Evolutionary conservation across 2,797 vertebrate genomes (phyloP).

Genomic region (Molothrus aeneus): DNA sequence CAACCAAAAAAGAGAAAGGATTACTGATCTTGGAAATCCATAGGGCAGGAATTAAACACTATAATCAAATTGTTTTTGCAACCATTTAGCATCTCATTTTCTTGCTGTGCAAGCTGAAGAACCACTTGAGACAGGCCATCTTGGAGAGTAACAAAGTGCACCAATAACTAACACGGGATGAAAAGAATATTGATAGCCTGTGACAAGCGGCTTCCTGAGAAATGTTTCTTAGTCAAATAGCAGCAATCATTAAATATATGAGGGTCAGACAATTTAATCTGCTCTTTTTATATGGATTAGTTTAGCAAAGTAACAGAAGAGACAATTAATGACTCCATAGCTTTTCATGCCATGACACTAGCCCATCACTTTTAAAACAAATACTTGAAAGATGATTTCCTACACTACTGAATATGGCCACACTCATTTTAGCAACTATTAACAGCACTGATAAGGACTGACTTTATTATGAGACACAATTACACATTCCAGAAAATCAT

Average conservation of each 20-base stretch:
- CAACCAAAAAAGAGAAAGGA: constrained; percentile 67
- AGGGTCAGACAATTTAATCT: constrained; percentile 91
- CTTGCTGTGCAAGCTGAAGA: constrained; percentile 70
- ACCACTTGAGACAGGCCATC: constrained; percentile 80
- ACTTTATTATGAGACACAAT: background rate
- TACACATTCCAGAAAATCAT: constrained; percentile 14
- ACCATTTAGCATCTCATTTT: constrained; percentile 81
- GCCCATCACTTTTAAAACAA: constrained; percentile 44
- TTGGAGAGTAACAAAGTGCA: constrained; percentile 80
- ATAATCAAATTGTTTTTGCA: constrained; percentile 83
- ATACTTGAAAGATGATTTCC: constrained; percentile 29
- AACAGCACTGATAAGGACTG: background rate
- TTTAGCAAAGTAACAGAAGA: constrained; percentile 83
- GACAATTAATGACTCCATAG: constrained; percentile 81
- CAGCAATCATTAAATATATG: constrained; percentile 93
- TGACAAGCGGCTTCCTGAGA: constrained; percentile 87
- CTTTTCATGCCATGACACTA: constrained; percentile 51
- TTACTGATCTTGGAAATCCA: constrained; percentile 78
- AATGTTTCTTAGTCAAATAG: constrained; percentile 87
- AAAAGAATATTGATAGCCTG: constrained; percentile 87
- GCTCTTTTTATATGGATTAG: constrained; percentile 89
- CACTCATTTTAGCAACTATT: background rate
- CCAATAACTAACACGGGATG: constrained; percentile 86
- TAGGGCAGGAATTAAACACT: constrained; percentile 81
- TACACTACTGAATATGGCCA: background rate